Evolutionary conservation across 2,888 invertebrate species (phyloP).

Genomic region (Steinernema hermaphroditum): DNA sequence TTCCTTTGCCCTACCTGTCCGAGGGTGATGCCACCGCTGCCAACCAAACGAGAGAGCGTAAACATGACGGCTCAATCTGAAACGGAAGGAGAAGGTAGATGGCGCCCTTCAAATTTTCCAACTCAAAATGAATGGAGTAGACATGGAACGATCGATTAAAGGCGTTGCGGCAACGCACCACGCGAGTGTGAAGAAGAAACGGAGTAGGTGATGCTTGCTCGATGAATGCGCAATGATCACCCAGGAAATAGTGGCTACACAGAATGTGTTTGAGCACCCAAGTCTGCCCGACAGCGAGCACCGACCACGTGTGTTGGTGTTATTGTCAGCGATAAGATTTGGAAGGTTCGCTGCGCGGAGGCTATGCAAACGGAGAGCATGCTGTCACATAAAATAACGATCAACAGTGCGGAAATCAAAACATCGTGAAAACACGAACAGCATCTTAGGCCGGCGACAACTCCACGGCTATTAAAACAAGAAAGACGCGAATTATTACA

Average conservation of each 20-base stretch:
- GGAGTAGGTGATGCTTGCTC: slow-evolving; percentile 15
- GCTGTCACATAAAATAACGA: no score
- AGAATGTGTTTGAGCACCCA: slow-evolving; percentile 9
- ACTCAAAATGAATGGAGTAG: not conserved
- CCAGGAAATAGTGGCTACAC: not conserved
- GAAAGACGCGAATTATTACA: no score
- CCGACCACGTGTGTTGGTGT: no score
- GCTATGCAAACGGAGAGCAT: no score
- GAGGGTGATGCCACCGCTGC: not conserved
- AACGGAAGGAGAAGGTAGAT: not conserved
- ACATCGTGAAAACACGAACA: no score
- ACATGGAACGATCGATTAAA: slow-evolving; percentile 13
- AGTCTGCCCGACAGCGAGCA: no score
- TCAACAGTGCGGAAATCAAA: no score
- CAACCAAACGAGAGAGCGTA: slow-evolving; percentile 2
- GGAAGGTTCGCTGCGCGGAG: no score
- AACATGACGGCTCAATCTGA: slow-evolving; percentile 19
- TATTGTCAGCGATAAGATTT: no score
- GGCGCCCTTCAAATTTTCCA: slow-evolving; percentile 3
- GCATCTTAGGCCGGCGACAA: no score
- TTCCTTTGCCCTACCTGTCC: not conserved
- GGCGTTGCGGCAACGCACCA: not conserved
- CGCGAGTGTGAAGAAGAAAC: not conserved
- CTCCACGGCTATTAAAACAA: no score
- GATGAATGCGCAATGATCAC: slow-evolving; percentile 27